A percentile compares a stretch with the other conserved stretches of the same genome.
These are phyloP conservation scores for Macrocentrus cingulum DNA, from an alignment of 1,140 invertebrate genomes.

Conservation along the genomic window DNA sequence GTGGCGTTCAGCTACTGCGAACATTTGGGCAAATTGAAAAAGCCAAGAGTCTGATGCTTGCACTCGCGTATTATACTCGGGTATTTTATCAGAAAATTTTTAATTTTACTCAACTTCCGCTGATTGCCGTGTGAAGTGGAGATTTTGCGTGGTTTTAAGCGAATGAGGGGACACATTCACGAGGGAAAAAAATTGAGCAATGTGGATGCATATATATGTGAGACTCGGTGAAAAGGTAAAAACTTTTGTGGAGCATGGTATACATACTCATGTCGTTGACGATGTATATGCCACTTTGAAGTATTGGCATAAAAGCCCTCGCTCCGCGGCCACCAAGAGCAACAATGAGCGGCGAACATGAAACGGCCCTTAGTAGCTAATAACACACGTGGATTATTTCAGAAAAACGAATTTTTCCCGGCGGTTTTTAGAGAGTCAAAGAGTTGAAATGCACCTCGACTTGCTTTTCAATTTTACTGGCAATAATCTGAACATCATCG, in stretches of 20 bases:
- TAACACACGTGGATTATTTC: conserved; percentile 59
- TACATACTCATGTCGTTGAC: conserved; percentile 35
- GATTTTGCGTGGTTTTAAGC: too few species aligned
- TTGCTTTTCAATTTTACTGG: conserved; percentile 13
- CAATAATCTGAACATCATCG: not conserved
- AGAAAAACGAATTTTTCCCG: conserved; percentile 56
- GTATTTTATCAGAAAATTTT: too few species aligned
- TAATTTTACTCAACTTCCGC: too few species aligned
- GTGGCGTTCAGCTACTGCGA: too few species aligned
- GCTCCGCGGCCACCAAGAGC: conserved; percentile 40
- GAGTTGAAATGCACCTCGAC: conserved; percentile 33
- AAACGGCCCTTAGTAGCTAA: conserved; percentile 58
- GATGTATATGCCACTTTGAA: conserved; percentile 55
- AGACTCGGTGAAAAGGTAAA: conserved; percentile 8
- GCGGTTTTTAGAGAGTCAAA: conserved; percentile 50
- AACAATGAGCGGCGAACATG: conserved; percentile 56
- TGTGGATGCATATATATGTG: not conserved
- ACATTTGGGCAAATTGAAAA: too few species aligned
- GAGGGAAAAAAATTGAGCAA: too few species aligned
- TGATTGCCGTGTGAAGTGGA: too few species aligned
- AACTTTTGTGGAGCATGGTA: conserved; percentile 39
- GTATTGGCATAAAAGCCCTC: conserved; percentile 52
- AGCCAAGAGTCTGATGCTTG: too few species aligned
- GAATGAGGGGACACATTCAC: too few species aligned
- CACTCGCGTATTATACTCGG: too few species aligned